Conservation (phyloP, 2,797 vertebrate species). For the Zalophus californianus region DNA sequence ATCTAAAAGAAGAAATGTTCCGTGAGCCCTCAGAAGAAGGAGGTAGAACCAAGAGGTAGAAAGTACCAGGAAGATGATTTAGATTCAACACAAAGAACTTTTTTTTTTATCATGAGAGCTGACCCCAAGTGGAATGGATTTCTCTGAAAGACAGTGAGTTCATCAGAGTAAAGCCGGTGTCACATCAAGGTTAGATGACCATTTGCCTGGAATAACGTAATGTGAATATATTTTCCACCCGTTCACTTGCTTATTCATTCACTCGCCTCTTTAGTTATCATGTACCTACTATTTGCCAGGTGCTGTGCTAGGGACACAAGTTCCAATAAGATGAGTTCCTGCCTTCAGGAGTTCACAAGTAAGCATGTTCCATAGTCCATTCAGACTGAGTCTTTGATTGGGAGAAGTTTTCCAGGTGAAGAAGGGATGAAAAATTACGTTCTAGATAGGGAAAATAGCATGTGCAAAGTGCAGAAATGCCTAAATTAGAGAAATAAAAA, state of each 20-base stretch:
- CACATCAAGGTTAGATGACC: background rate
- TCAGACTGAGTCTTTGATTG: background rate
- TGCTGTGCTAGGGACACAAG: background rate
- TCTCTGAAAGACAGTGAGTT: background rate
- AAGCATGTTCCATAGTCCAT: background rate
- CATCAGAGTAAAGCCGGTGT: background rate
- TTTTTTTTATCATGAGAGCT: background rate
- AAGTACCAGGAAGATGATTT: background rate
- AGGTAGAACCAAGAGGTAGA: background rate
- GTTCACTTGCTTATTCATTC: background rate
- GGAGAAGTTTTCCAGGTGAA: background rate
- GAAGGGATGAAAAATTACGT: background rate
- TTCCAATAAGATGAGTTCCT: background rate
- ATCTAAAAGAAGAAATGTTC: background rate
- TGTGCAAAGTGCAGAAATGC: background rate
- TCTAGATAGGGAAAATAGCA: background rate
- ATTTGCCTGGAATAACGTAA: background rate
- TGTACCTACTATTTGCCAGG: background rate
- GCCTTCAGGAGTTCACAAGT: background rate
- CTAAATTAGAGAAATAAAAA: slow-evolving; percentile 11
- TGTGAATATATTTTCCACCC: background rate
- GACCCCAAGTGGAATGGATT: background rate
- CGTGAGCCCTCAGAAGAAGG: background rate
- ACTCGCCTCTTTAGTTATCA: background rate
- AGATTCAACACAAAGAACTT: background rate